These are phyloP conservation scores for Crematogaster levior DNA, from an alignment of 2,888 invertebrate genomes.

Conservation along the genomic window DNA sequence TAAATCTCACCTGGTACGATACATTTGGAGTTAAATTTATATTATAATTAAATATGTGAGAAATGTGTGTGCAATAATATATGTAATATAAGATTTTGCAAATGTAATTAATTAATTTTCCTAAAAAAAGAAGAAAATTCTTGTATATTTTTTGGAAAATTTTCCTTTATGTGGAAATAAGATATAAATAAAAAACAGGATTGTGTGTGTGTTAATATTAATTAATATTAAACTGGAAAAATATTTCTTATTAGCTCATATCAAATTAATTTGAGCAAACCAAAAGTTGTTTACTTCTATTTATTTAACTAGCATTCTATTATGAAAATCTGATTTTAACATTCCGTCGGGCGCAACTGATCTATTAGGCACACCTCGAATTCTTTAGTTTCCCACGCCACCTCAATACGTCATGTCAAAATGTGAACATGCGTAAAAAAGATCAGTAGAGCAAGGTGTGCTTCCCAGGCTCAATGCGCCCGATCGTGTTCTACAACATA, in stretches of 20 bases:
- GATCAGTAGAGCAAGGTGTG: no score
- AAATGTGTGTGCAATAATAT: neutral
- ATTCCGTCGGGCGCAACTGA: no score
- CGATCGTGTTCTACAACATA: no score
- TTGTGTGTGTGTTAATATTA: no score
- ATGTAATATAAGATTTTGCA: neutral
- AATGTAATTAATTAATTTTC: conserved; percentile 12
- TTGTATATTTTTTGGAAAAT: neutral
- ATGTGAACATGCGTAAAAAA: no score
- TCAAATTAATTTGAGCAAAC: neutral
- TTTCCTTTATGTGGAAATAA: neutral
- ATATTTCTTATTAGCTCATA: neutral
- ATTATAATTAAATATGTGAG: conserved; percentile 24
- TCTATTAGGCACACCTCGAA: no score
- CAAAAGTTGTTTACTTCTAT: neutral
- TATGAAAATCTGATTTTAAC: neutral
- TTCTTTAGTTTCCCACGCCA: no score
- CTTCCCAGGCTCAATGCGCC: no score
- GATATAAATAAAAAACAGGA: neutral
- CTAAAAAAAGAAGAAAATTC: neutral
- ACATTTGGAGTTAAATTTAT: neutral
- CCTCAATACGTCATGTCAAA: no score
- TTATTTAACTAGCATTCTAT: neutral
- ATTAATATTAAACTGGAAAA: neutral
- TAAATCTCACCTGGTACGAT: neutral